Evolutionary conservation across 2,797 vertebrate genomes (phyloP), one percentile per base, ranked within the genome.

Genomic region (Tenualosa thibaudeaui): DNA sequence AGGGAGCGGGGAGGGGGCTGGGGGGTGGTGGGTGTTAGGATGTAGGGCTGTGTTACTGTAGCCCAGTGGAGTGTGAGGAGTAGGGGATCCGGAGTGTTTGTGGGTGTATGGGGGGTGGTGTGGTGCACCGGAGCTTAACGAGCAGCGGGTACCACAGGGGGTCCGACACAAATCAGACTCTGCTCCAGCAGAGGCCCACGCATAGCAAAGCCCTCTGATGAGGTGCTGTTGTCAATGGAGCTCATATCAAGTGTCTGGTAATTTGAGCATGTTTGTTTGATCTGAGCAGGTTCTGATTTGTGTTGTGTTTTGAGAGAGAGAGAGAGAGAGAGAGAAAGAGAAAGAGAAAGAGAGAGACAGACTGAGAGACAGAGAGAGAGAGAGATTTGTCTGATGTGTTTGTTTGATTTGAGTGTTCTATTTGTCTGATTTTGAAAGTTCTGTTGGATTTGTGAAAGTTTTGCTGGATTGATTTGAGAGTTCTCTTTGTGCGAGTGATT

Each of bases 141-240:
- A 75, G 68, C n/a, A 75, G 68, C n/a, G 13, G 65, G 7, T 71
- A 10, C 65, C 65, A 71, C 65, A 31, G 65, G 65, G 65, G 24
- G 68, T 68, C 68, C 15, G 13, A 19, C 68, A 75, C 31, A 3
- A 71, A 75, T 75, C 68, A 75, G 68, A 1, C 68, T 40, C 13
- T 6, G 31, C 12, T 40, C 15, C 8, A 71, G 9, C 15, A 31
- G 31, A 31, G 31, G 26, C 19, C 58, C 58, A 24, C 62, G 26
- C 22, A 12, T 31, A 13, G 24, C 62, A 12, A 0, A 24, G 62
- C 9, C 26, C 9, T 68, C 62, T 68, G 62, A 68, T 68, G 62
- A 31, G 24, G 13, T 68, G 62, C 24, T 37, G 10, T 13, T 31
- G 62, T 1, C 15, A 75, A 31, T 43, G 31, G 37, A 17, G 31